phyloP scores from a whole-genome alignment of 2,797 vertebrate genomes.

The Manis crassicaudata region DNA sequence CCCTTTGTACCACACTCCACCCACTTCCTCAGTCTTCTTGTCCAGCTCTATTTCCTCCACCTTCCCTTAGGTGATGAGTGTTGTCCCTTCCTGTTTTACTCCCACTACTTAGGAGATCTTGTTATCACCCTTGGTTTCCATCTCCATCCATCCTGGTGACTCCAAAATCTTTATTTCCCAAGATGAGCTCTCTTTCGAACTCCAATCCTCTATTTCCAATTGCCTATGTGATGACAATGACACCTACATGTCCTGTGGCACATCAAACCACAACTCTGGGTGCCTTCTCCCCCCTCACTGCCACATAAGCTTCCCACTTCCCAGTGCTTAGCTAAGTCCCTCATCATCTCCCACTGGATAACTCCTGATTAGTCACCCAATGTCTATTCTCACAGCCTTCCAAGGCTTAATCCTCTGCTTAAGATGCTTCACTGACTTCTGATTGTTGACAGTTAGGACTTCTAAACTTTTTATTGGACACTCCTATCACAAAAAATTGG shows the following conservation, averaged over 20 bases:
- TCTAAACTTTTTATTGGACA: not conserved
- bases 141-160: not conserved
- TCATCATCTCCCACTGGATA: not conserved
- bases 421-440: not conserved
- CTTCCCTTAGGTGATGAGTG: not conserved
- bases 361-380: not conserved
- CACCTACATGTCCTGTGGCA: not conserved
- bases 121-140: not conserved
- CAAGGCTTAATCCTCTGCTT: not conserved
- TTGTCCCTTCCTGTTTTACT: not conserved
- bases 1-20: not conserved
- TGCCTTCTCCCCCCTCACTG: not conserved
- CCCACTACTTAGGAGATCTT: not conserved
- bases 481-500: not conserved
- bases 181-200: not conserved
- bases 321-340: not conserved
- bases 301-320: too few relatives aligned
- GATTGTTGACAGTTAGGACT: not conserved
- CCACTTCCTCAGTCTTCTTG: not conserved
- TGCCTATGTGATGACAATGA: not conserved
- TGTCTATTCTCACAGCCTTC: not conserved
- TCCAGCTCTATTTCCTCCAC: not conserved
- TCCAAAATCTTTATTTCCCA: not conserved
- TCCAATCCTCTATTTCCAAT: not conserved
- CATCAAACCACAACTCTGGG: not conserved